These are phyloP conservation scores for Dendrocopos noguchii DNA, from an alignment of 2,113 vertebrate genomes.

Conservation along the genomic window DNA sequence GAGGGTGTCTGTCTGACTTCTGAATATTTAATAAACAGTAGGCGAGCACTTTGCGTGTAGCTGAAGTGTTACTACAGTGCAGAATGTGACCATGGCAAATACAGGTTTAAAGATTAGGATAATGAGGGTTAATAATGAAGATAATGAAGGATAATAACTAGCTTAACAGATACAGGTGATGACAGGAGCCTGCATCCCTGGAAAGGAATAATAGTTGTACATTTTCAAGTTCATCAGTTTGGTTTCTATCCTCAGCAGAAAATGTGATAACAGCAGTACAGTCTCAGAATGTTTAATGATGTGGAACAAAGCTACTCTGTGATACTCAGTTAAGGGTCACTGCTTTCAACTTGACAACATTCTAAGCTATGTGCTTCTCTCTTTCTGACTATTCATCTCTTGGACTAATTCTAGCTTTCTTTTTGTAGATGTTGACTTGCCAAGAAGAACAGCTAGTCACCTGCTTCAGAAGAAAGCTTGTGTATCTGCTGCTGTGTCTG, in stretches of 20 bases:
- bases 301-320: background rate
- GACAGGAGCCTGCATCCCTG: background rate
- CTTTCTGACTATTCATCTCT: background rate
- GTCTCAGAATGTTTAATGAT: conserved; percentile 23
- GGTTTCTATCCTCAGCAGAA: background rate
- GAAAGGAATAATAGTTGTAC: background rate
- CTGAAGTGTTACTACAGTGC: background rate
- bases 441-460: conserved; percentile 55
- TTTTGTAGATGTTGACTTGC: conserved; percentile 71
- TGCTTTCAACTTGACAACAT: background rate
- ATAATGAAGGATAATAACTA: conserved; percentile 27
- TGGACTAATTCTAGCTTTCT: background rate
- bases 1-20: background rate
- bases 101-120: background rate
- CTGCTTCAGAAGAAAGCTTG: conserved; percentile 74
- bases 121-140: conserved; percentile 11
- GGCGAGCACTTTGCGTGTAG: background rate
- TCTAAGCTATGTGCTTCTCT: background rate
- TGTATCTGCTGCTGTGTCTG: conserved; percentile 85
- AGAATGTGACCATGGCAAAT: background rate
- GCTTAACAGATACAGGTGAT: background rate
- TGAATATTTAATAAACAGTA: background rate
- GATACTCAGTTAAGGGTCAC: conserved; percentile 2
- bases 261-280: background rate
- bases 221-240: conserved; percentile 43